Evolutionary conservation across 2,888 invertebrate species (phyloP).

Genomic region (Escarpia spicata): DNA sequence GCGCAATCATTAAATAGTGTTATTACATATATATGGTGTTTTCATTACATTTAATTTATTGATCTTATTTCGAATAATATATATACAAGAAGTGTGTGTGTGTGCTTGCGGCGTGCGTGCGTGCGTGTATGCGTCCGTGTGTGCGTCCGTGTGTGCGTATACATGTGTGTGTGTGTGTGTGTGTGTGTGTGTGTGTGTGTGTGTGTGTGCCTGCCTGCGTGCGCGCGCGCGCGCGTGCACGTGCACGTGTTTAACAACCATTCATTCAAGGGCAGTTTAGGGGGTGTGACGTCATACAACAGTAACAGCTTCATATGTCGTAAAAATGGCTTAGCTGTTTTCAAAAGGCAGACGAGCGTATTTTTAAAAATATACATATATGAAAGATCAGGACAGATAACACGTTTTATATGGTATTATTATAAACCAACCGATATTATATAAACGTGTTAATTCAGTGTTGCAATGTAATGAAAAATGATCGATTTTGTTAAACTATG

Average conservation of each 20-base stretch:
- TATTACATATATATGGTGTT: background rate
- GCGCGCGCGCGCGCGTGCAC: background rate
- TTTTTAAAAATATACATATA: background rate
- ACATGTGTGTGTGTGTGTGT: too few relatives aligned
- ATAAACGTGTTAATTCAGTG: background rate
- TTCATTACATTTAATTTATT: too few relatives aligned
- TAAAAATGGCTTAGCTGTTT: background rate
- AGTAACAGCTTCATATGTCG: background rate
- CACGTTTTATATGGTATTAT: background rate
- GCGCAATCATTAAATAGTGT: background rate
- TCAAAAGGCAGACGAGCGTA: background rate
- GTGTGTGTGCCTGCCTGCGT: background rate
- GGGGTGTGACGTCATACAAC: background rate
- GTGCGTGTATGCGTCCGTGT: too few relatives aligned
- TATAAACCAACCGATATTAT: background rate
- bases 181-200: background rate
- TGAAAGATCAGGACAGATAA: background rate
- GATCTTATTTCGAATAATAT: too few relatives aligned
- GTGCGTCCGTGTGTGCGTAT: too few relatives aligned
- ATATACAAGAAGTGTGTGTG: too few relatives aligned
- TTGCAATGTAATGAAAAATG: background rate
- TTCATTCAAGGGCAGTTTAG: background rate
- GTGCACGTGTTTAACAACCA: background rate
- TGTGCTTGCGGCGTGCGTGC: too few relatives aligned
- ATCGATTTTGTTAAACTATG: background rate